Base-by-base conservation (phyloP, 2,888 invertebrate genomes). In the Anthrax anthrax region DNA sequence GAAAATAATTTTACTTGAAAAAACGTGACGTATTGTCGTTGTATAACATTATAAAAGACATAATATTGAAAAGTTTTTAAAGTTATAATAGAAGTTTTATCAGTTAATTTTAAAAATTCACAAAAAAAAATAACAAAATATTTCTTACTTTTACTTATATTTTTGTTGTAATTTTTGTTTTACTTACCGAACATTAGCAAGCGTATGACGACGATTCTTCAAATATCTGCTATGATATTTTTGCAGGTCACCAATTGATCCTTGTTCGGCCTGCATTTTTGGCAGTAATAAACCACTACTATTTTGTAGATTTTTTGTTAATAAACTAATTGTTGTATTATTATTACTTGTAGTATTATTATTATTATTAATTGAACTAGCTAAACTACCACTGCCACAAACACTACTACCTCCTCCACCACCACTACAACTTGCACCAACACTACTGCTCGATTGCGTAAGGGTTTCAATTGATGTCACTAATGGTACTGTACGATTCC, bases 141-240 rank as follows among this genome's bases (percentile, higher is more conserved):
- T 8, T 6, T 23, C 23, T 23, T 23, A 23, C 5, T 23, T 23
- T 23, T 23, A 23, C 4, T 6, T n/a, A n/a, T n/a, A n/a, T n/a
- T n/a, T n/a, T n/a, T n/a, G n/a, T n/a, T n/a, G n/a, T n/a, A n/a
- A n/a, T n/a, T n/a, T n/a, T n/a, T n/a, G n/a, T n/a, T n/a, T 14
- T 5, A 78, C 89, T 87, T 71, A 90, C 89, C 89, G 87, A 70
- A 90, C 89, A 72, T 90, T 90, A 53, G 90, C 90, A 62, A 91
- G 74, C 13, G 90, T 91, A 67, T 90, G 90, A 47, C 90, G 77
- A 51, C 90, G 77, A 61, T 84, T 88, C 70, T 87, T 80, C 60
- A 88, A 77, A 69, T 89, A 85, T 58, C 85, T 72, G 58, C 82
- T 85, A 65, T 89, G 89, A 69, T 89, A 89, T 66, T 84, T 85